Conservation (phyloP, 2,113 vertebrate species). For the Orthonyx spaldingii region DNA sequence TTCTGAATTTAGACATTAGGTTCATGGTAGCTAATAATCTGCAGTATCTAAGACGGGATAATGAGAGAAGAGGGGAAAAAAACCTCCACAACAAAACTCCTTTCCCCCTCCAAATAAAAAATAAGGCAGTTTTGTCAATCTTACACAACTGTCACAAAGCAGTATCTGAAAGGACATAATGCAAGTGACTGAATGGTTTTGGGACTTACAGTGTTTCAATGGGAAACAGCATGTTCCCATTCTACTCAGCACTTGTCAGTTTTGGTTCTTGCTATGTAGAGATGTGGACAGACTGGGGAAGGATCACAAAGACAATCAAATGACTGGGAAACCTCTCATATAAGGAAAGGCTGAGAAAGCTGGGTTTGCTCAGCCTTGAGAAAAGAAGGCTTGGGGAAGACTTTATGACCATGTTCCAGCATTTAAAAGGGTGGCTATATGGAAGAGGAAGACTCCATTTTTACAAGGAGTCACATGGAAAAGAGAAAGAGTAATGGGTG, state of each 20-base stretch:
- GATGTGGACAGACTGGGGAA: background rate
- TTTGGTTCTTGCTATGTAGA: background rate
- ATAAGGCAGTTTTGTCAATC: background rate
- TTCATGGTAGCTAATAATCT: background rate
- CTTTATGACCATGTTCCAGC: background rate
- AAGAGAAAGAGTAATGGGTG: background rate
- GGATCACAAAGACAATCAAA: background rate
- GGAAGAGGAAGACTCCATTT: background rate
- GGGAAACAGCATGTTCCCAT: background rate
- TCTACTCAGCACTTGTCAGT: background rate
- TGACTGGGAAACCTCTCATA: background rate
- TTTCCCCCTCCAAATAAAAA: background rate
- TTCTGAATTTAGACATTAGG: background rate
- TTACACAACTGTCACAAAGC: background rate
- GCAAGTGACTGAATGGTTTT: background rate
- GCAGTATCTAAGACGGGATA: background rate
- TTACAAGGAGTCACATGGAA: background rate
- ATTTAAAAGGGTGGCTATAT: no score
- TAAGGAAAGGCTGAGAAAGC: background rate
- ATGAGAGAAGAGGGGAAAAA: background rate
- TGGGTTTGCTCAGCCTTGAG: background rate
- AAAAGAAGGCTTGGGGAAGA: background rate
- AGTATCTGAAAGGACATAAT: background rate
- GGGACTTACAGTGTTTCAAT: background rate
- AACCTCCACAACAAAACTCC: accelerated